Percentiles rank a stretch among this genome's conserved stretches.
These are phyloP conservation scores for Pocillopora grandis DNA, from an alignment of 92 coral and sea anemone species.

Conservation along the genomic window DNA sequence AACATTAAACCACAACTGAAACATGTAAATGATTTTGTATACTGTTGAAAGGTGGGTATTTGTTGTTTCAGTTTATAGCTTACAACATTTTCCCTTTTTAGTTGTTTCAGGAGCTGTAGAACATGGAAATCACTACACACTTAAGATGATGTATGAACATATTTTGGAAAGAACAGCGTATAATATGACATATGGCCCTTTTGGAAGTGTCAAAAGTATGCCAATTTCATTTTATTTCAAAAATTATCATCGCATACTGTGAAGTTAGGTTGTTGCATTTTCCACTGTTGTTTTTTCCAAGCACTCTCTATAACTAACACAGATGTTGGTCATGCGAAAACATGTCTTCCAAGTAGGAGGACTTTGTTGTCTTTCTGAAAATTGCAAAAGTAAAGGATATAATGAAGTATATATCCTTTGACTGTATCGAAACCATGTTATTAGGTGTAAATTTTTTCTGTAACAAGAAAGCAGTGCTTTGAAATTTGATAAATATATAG, in stretches of 20 bases:
- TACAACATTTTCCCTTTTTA: conserved; percentile 19
- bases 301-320: too few species aligned
- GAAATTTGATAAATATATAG: too few species aligned
- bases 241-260: neutral
- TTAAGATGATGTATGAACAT: conserved; percentile 87
- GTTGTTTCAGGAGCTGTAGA: conserved; percentile 98
- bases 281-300: neutral
- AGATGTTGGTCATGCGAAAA: too few species aligned
- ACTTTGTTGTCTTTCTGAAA: too few species aligned
- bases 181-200: conserved; percentile 90
- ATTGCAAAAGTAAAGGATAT: too few species aligned
- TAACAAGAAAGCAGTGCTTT: too few species aligned
- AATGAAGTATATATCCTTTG: too few species aligned
- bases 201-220: conserved; percentile 96
- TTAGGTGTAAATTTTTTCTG: too few species aligned
- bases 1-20: too few species aligned
- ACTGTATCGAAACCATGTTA: too few species aligned
- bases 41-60: neutral
- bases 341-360: too few species aligned
- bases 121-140: conserved; percentile 95
- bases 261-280: neutral
- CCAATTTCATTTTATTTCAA: neutral
- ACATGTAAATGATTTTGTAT: too few species aligned
- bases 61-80: neutral
- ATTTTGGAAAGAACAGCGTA: conserved; percentile 92